These are phyloP conservation scores for Drosophila picticornis DNA, from an alignment of 2,888 invertebrate species.

Conservation along the genomic window DNA sequence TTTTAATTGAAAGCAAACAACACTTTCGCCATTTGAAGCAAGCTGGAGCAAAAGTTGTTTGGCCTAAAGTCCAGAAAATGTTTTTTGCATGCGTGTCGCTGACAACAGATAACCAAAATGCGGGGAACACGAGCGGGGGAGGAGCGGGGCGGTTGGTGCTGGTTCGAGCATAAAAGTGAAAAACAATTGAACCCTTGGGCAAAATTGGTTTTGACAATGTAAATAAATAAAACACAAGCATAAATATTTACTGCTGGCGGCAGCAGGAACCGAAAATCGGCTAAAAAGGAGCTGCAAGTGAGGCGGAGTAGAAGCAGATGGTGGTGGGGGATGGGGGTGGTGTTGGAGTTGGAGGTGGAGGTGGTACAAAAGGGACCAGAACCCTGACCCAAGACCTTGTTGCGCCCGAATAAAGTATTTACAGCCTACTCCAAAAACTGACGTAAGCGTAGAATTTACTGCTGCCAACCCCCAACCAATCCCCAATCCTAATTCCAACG, in stretches of 20 bases:
- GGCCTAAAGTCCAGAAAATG: slow-evolving; percentile 29
- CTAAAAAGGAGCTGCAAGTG: slow-evolving; percentile 14
- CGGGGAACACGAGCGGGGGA: not conserved
- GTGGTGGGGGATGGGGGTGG: too few species aligned
- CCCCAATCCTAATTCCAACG: not conserved
- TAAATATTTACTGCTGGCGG: slow-evolving; percentile 79
- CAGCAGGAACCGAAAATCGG: slow-evolving; percentile 48
- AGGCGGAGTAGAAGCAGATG: not conserved
- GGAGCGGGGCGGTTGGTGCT: not conserved
- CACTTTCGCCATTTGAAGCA: slow-evolving; percentile 52
- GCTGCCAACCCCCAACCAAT: slow-evolving; percentile 32
- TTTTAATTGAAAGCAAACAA: slow-evolving; percentile 80
- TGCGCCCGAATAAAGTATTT: slow-evolving; percentile 46
- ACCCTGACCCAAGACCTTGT: slow-evolving; percentile 13
- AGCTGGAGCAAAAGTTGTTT: slow-evolving; percentile 12
- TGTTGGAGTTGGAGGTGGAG: not conserved
- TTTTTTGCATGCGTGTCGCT: slow-evolving; percentile 77
- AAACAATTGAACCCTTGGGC: slow-evolving; percentile 82
- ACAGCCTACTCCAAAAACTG: slow-evolving; percentile 47
- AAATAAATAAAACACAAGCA: slow-evolving; percentile 81
- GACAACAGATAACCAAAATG: slow-evolving; percentile 46
- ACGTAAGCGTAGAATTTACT: slow-evolving; percentile 74
- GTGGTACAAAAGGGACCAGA: not conserved
- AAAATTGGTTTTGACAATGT: slow-evolving; percentile 81
- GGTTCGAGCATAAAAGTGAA: slow-evolving; percentile 72